Evolutionary conservation across 1,140 invertebrate species (phyloP).

Genomic region (Samia ricini): DNA sequence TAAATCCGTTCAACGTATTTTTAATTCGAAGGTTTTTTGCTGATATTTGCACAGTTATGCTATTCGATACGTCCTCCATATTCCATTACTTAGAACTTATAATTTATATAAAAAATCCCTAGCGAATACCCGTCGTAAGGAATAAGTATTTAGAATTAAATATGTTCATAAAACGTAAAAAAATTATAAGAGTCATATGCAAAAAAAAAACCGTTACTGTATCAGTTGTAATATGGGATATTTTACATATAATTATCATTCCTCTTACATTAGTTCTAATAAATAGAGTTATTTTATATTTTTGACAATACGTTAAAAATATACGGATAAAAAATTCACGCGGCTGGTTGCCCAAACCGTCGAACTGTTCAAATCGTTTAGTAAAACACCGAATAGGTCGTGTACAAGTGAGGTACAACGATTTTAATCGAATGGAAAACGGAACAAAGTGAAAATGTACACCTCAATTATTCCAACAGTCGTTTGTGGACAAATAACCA

Average conservation of each 20-base stretch:
- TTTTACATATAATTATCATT: too few relatives aligned
- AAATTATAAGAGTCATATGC: not conserved
- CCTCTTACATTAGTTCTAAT: slow-evolving; percentile 2
- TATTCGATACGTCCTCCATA: too few relatives aligned
- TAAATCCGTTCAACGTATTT: too few relatives aligned
- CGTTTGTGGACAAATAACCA: slow-evolving; percentile 65
- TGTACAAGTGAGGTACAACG: slow-evolving; percentile 72
- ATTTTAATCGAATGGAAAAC: slow-evolving; percentile 77
- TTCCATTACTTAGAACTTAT: too few relatives aligned
- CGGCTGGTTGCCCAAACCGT: slow-evolving; percentile 54
- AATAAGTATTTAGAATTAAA: too few relatives aligned
- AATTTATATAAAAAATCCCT: too few relatives aligned
- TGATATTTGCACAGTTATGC: too few relatives aligned
- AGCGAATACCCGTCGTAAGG: too few relatives aligned
- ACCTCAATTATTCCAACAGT: slow-evolving; percentile 74
- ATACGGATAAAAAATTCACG: slow-evolving; percentile 46
- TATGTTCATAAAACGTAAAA: too few relatives aligned
- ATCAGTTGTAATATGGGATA: not conserved
- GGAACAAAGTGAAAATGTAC: slow-evolving; percentile 77
- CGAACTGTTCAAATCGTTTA: slow-evolving; percentile 75
- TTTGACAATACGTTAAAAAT: slow-evolving; percentile 18
- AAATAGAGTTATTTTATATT: slow-evolving; percentile 9
- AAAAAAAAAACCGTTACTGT: not conserved
- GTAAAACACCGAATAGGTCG: slow-evolving; percentile 73
- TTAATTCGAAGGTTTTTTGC: too few relatives aligned